Conservation (phyloP, 2,113 vertebrate genomes). For the Prietella phreatophila region DNA sequence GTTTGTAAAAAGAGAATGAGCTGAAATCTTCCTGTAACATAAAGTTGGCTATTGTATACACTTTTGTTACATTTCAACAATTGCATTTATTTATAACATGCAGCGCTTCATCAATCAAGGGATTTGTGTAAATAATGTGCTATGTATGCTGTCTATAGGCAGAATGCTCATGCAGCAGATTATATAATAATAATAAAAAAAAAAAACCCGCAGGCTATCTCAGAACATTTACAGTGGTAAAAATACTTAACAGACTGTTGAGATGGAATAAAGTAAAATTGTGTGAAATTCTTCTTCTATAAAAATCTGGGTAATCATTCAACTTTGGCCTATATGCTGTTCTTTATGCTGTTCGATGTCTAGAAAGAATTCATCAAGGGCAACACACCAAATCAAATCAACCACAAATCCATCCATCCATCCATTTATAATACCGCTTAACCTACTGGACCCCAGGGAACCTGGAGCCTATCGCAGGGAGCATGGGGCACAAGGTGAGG, state of each 20-base stretch:
- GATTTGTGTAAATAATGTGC: not conserved
- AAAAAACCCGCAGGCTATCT: not conserved
- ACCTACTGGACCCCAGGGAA: no score
- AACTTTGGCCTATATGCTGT: not conserved
- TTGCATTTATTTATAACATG: not conserved
- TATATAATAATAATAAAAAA: not conserved
- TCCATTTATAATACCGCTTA: no score
- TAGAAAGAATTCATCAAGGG: not conserved
- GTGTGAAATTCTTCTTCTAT: not conserved
- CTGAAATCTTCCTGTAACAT: conserved; percentile 3
- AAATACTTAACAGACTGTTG: not conserved
- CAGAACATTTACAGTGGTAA: not conserved
- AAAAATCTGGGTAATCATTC: not conserved
- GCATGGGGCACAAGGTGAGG: no score
- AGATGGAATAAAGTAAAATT: not conserved
- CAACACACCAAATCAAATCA: conserved; percentile 6
- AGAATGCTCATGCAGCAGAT: not conserved
- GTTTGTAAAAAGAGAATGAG: not conserved
- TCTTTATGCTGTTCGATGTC: not conserved
- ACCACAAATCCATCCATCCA: not conserved
- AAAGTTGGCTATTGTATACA: conserved; percentile 10
- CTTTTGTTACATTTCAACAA: not conserved
- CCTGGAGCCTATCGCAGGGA: no score
- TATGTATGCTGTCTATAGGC: not conserved
- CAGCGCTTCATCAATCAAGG: conserved; percentile 1